Evolutionary conservation across 2,888 invertebrate genomes (phyloP).

Genomic region (Encarsia formosa): DNA sequence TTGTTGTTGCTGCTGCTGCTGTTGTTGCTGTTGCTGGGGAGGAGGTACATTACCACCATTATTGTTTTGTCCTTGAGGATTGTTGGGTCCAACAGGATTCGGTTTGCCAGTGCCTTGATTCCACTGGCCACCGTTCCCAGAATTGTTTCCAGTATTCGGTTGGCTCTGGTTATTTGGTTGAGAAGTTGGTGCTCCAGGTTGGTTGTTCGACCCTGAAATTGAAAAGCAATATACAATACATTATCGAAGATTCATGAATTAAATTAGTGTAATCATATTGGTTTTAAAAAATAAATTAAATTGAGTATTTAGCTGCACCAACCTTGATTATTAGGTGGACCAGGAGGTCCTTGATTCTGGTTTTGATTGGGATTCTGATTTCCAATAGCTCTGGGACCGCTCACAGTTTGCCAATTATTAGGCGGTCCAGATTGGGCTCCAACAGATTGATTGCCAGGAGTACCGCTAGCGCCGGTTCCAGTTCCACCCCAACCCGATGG

Average conservation of each 20-base stretch:
- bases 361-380: slow-evolving; percentile 41
- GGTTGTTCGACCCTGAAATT: slow-evolving; percentile 46
- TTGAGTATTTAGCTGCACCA: no score
- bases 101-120: slow-evolving; percentile 11
- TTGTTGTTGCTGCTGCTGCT: slow-evolving; percentile 39
- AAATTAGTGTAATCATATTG: no score
- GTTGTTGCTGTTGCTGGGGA: slow-evolving; percentile 36
- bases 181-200: slow-evolving; percentile 53
- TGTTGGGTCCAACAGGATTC: slow-evolving; percentile 38
- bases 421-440: slow-evolving; percentile 7
- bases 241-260: not conserved
- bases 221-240: slow-evolving; percentile 19
- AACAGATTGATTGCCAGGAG: slow-evolving; percentile 30
- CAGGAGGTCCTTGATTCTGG: slow-evolving; percentile 44
- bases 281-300: no score
- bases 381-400: slow-evolving; percentile 13
- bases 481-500: slow-evolving; percentile 56
- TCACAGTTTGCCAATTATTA: slow-evolving; percentile 21
- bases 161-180: slow-evolving; percentile 49
- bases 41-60: slow-evolving; percentile 26
- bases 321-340: slow-evolving; percentile 42
- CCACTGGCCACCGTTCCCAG: slow-evolving; percentile 9
- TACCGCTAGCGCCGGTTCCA: slow-evolving; percentile 30
- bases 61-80: slow-evolving; percentile 44
- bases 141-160: slow-evolving; percentile 34